These are phyloP conservation scores for Saccopteryx bilineata DNA, from an alignment of 2,113 vertebrate genomes.

Conservation along the genomic window DNA sequence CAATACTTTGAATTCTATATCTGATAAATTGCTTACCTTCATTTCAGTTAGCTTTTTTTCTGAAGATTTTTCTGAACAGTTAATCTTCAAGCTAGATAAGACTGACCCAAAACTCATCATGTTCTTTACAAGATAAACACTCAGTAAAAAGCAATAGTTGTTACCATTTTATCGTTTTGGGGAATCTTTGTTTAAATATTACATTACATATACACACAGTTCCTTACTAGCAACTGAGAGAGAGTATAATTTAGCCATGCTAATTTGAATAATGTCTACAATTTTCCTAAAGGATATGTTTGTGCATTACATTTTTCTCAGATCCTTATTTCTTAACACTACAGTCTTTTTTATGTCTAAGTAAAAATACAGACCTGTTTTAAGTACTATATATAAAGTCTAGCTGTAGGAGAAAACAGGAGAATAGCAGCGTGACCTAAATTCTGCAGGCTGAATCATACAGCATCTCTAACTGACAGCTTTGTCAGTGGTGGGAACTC, in stretches of 20 bases:
- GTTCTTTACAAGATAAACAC: background rate
- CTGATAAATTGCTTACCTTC: no score
- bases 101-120: background rate
- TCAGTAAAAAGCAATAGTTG: background rate
- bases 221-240: background rate
- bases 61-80: background rate
- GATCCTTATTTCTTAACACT: background rate
- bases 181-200: slow-evolving; percentile 26
- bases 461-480: background rate
- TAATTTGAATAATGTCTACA: background rate
- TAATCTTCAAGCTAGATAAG: background rate
- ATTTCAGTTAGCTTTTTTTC: no score
- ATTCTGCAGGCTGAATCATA: background rate
- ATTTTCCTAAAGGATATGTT: slow-evolving; percentile 28
- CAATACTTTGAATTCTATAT: no score
- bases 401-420: background rate
- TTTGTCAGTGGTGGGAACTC: background rate
- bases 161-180: background rate
- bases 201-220: background rate
- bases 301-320: background rate
- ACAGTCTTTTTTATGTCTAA: background rate
- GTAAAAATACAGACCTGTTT: background rate
- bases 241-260: background rate
- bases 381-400: background rate
- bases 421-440: background rate